A percentile compares a stretch with the other conserved stretches of the same genome.
Conservation (phyloP, 2,113 vertebrate species). For the Neotragus moschatus region DNA sequence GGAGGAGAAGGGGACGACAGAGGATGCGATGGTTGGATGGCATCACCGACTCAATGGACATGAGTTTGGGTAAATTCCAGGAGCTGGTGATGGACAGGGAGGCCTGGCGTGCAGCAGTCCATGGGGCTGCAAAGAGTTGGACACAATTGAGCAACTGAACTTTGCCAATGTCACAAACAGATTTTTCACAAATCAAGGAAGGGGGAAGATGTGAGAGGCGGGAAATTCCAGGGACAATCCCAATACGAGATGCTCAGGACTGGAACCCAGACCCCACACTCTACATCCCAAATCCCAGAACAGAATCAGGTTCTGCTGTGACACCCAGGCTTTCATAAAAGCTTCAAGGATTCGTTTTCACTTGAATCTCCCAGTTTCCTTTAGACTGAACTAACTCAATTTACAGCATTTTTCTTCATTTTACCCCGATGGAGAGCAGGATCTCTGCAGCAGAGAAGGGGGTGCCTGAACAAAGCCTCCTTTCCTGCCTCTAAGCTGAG, state of each 20-base stretch:
- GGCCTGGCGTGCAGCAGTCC: neutral
- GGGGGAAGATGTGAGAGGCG: neutral
- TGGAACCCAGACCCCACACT: neutral
- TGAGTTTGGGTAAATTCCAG: neutral
- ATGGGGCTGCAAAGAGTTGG: neutral
- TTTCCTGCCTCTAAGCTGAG: neutral
- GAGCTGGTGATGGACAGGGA: neutral
- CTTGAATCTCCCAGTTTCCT: neutral
- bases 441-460: neutral
- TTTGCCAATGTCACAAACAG: neutral
- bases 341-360: neutral
- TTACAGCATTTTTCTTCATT: neutral
- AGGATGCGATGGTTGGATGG: neutral
- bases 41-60: neutral
- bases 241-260: neutral
- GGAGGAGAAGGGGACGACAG: neutral
- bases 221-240: neutral
- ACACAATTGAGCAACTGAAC: neutral
- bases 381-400: neutral
- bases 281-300: neutral
- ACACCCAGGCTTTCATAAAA: neutral
- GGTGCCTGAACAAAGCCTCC: rapidly evolving
- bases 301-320: neutral
- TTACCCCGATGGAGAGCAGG: neutral
- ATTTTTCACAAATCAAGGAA: neutral